phyloP scores from a whole-genome alignment of 2,113 vertebrate species.

The Bos taurus region ARS-UCD2.0 NC_037346.1:62831001-62831500 shows the following conservation, averaged over 20 bases:
- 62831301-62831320: neutral
- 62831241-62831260: neutral
- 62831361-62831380: neutral
- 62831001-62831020: neutral
- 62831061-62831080: neutral
- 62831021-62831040: neutral
- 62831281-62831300: neutral
- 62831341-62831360: neutral
- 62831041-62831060: neutral
- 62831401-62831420: neutral
- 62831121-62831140: neutral
- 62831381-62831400: neutral
- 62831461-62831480: neutral
- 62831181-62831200: neutral
- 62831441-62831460: neutral
- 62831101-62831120: neutral
- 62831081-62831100: neutral
- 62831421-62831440: neutral
- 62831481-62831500: neutral
- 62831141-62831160: neutral
- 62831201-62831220: neutral
- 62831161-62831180: neutral
- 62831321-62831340: neutral
- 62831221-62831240: neutral
- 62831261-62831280: neutral